Evolutionary conservation across 2,888 invertebrate genomes (phyloP).

Genomic region (Agonopterix heracliana): DNA sequence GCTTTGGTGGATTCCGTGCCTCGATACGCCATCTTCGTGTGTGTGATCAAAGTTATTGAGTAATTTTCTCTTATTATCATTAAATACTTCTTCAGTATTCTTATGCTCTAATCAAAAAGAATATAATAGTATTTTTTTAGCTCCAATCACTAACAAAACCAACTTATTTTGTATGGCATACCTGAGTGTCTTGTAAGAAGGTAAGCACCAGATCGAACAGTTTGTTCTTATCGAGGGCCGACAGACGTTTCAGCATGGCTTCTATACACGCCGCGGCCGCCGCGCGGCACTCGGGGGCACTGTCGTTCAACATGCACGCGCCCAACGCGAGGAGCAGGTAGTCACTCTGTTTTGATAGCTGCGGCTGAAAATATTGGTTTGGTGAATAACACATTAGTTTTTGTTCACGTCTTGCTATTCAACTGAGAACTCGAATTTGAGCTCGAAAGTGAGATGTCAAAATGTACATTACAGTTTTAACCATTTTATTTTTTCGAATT

Average conservation of each 20-base stretch:
- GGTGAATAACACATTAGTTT: background rate
- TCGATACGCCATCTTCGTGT: too few relatives aligned
- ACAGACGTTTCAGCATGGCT: constrained; percentile 78
- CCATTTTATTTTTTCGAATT: too few relatives aligned
- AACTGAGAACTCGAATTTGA: too few relatives aligned
- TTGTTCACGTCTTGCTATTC: too few relatives aligned
- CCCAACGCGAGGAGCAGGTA: constrained; percentile 86
- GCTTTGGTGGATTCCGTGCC: too few relatives aligned
- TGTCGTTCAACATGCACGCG: constrained; percentile 88
- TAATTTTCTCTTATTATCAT: too few relatives aligned
- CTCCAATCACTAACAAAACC: background rate
- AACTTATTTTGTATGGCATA: constrained; percentile 13
- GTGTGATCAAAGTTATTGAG: too few relatives aligned
- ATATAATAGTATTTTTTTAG: too few relatives aligned
- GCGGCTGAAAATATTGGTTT: constrained; percentile 55
- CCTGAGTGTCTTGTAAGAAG: constrained; percentile 79
- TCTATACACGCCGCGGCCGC: constrained; percentile 84
- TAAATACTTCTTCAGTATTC: too few relatives aligned
- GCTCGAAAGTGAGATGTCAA: too few relatives aligned
- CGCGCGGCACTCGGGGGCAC: constrained; percentile 84
- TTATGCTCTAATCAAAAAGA: too few relatives aligned
- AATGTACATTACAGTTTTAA: too few relatives aligned
- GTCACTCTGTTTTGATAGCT: constrained; percentile 77
- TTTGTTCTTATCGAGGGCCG: constrained; percentile 75
- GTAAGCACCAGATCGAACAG: constrained; percentile 82